Base-by-base conservation (phyloP, 2,888 invertebrate genomes). In the Pterostichus niger region DNA sequence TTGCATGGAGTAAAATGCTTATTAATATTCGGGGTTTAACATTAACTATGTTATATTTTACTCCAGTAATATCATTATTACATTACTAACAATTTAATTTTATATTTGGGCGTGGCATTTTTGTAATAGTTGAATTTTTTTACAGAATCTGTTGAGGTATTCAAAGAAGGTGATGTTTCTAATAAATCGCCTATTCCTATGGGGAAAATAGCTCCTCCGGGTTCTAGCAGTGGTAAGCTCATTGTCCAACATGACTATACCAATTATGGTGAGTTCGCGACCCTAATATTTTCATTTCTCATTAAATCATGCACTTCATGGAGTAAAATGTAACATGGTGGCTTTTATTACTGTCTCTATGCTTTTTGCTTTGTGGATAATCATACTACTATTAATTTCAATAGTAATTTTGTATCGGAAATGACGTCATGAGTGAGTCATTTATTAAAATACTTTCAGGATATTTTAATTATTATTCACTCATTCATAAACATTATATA, bases 211-310 rank as follows among this genome's bases (percentile, higher is more conserved):
- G 40, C 40, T 40, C 40, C 40, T 40, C 11, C 73, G 7, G 44
- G 59, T 46, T 13, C 24, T 49, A 24, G 40, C 44, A 82, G 82
- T 31, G 82, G 82, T 75, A 82, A 82, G 59, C 75, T 82, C 44
- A 82, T 82, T 44, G 73, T 73, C 59, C 82, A 82, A 31, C 82
- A 82, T 82, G 82, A 82, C 31, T 82, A 59, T 59, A 75, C 82
- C 10, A 82, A 82, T 75, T 82, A 82, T 59, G 82, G 82, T 82
- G 82, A 82, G 82, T 79, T 78, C n/a, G 35, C 11, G 40, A 40
- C 15, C n/a, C 59, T 59, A 49, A 13, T 49, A 49, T n/a, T 13
- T 49, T 49, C 61, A 15, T 56, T 10, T 56, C 13, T 33, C 49
- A 52, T 52, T 52, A n/a, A 35, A 35, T 35, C 15, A 13, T 59